phyloP scores from a whole-genome alignment of 1,140 invertebrate genomes.

The Brachionus paranguensis region DNA sequence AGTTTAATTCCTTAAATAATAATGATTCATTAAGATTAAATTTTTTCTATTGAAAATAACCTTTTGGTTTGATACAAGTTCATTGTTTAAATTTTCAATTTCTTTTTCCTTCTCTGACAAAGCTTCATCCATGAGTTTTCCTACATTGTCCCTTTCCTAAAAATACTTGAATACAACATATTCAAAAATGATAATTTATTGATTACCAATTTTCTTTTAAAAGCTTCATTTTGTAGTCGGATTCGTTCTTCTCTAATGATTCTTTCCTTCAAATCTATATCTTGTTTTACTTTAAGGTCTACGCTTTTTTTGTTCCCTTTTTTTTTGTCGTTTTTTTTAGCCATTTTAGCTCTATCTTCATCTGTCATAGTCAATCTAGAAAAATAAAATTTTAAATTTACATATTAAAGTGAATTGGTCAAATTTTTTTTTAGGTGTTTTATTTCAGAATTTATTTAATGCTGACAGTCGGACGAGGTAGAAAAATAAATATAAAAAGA shows the following conservation, averaged over 20 bases:
- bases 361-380: not conserved
- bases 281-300: not conserved
- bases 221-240: not conserved
- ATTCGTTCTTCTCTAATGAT: constrained; percentile 7
- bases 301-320: not conserved
- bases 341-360: not conserved
- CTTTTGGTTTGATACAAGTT: not conserved
- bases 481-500: too few relatives aligned
- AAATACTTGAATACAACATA: not conserved
- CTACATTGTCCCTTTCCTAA: not conserved
- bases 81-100: not conserved
- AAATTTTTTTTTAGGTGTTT: too few relatives aligned
- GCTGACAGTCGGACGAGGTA: too few relatives aligned
- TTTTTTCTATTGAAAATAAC: not conserved
- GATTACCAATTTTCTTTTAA: not conserved
- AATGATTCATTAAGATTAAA: too few relatives aligned
- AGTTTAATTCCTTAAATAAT: not conserved
- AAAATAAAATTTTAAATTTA: not conserved
- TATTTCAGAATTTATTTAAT: too few relatives aligned
- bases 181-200: not conserved
- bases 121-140: not conserved
- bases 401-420: too few relatives aligned
- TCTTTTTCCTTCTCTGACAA: not conserved
- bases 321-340: not conserved
- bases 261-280: not conserved